phyloP scores from a whole-genome alignment of 2,888 invertebrate genomes.

The Boloria euphrosyne region DNA sequence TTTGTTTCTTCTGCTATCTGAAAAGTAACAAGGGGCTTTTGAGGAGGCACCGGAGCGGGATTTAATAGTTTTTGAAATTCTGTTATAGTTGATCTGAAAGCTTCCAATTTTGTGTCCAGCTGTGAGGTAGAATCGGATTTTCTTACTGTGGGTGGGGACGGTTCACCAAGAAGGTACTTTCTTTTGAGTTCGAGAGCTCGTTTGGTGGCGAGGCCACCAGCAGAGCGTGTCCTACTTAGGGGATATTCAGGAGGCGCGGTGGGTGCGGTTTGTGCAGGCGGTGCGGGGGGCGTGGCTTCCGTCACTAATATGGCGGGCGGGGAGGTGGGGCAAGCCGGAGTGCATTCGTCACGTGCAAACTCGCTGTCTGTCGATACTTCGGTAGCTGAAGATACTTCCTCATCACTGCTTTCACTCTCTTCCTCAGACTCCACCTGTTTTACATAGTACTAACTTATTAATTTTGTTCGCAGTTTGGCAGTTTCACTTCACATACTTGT shows the following conservation, averaged over 20 bases:
- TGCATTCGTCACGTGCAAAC: conserved; percentile 91
- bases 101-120: conserved; percentile 91
- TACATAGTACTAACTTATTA: conserved; percentile 20
- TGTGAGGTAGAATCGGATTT: conserved; percentile 93
- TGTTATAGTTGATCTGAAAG: conserved; percentile 91
- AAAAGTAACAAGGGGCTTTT: conserved; percentile 57
- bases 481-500: not conserved
- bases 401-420: conserved; percentile 85
- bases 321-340: conserved; percentile 84
- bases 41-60: conserved; percentile 84
- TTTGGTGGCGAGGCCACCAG: conserved; percentile 93
- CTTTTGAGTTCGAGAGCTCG: conserved; percentile 93
- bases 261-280: conserved; percentile 82
- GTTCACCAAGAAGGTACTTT: conserved; percentile 90
- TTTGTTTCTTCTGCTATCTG: conserved; percentile 68
- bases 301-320: conserved; percentile 90
- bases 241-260: conserved; percentile 85
- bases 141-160: conserved; percentile 86
- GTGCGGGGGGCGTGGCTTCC: conserved; percentile 90
- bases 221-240: conserved; percentile 91
- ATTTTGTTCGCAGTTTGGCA: not conserved
- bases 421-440: conserved; percentile 76
- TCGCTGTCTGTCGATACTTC: conserved; percentile 97
- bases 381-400: conserved; percentile 92
- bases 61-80: conserved; percentile 94